A percentile compares a stretch with the other conserved stretches of the same genome.
Evolutionary conservation across 2,797 vertebrate genomes (phyloP).

Genomic region (Carcharodon carcharias): DNA sequence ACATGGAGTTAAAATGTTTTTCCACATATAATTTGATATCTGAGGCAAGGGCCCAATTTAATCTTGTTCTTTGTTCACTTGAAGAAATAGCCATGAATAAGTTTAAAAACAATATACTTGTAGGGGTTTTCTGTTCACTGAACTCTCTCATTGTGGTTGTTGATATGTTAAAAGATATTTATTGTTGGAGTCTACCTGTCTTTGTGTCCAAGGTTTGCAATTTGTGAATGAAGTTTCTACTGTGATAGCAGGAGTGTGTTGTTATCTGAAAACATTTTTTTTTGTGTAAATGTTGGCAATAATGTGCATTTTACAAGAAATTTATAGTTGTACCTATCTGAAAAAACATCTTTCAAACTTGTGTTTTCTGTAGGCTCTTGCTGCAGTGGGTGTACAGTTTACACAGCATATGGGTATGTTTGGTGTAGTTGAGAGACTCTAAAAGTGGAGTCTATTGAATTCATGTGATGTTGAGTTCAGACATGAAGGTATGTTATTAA

Average conservation of each 20-base stretch:
- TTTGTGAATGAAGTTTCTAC: background rate
- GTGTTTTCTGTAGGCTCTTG: background rate
- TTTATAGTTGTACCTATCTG: background rate
- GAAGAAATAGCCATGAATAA: background rate
- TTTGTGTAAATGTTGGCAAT: background rate
- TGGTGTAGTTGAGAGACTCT: background rate
- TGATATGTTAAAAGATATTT: background rate
- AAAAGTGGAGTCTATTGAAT: background rate
- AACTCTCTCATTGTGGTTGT: background rate
- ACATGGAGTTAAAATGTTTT: background rate
- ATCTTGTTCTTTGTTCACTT: background rate
- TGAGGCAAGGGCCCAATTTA: background rate
- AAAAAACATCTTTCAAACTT: background rate
- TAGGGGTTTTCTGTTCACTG: background rate
- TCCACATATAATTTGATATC: background rate
- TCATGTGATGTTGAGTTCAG: background rate
- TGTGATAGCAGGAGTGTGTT: background rate
- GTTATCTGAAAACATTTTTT: background rate
- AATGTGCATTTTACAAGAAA: background rate
- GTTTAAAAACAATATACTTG: background rate
- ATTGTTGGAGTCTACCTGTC: background rate
- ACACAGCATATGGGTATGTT: background rate
- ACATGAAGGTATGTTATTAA: background rate
- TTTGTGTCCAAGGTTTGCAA: background rate
- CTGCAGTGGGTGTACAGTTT: background rate